These are phyloP conservation scores for Conomelus anceps DNA, from an alignment of 2,888 invertebrate genomes.

Conservation along the genomic window DNA sequence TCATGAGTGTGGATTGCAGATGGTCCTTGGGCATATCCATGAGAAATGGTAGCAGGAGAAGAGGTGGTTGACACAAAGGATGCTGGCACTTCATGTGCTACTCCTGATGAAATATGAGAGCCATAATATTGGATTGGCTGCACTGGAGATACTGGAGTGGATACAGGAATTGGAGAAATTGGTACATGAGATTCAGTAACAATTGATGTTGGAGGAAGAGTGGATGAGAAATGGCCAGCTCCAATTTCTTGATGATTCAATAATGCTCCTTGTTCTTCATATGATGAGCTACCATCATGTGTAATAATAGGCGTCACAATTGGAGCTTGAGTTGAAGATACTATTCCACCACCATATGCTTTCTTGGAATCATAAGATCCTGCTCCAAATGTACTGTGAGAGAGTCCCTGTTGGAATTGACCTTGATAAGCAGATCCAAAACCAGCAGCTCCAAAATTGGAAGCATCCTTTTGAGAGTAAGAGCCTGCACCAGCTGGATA, in stretches of 20 bases:
- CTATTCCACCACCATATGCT: slow-evolving; percentile 2
- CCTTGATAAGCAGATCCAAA: slow-evolving; percentile 8
- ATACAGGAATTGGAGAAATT: not conserved
- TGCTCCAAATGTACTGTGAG: not conserved
- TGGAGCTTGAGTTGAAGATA: not conserved
- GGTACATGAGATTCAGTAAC: not conserved
- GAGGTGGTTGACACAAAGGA: not conserved
- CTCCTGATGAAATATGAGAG: not conserved
- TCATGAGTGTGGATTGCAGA: not conserved
- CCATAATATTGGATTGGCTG: not conserved
- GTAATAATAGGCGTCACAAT: not conserved
- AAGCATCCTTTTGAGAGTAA: slow-evolving; percentile 9
- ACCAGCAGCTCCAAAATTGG: slow-evolving; percentile 7
- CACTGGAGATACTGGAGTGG: not conserved
- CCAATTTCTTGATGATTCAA: not conserved
- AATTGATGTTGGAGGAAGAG: not conserved
- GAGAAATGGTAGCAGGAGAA: not conserved
- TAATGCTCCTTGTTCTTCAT: not conserved
- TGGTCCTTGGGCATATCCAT: not conserved
- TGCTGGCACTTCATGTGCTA: not conserved
- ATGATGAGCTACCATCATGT: not conserved
- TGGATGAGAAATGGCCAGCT: not conserved
- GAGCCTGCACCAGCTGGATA: slow-evolving; percentile 7
- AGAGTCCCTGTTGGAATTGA: not conserved
- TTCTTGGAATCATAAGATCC: not conserved